phyloP scores from a whole-genome alignment of 2,113 vertebrate genomes.

The Tinamus guttatus region DNA sequence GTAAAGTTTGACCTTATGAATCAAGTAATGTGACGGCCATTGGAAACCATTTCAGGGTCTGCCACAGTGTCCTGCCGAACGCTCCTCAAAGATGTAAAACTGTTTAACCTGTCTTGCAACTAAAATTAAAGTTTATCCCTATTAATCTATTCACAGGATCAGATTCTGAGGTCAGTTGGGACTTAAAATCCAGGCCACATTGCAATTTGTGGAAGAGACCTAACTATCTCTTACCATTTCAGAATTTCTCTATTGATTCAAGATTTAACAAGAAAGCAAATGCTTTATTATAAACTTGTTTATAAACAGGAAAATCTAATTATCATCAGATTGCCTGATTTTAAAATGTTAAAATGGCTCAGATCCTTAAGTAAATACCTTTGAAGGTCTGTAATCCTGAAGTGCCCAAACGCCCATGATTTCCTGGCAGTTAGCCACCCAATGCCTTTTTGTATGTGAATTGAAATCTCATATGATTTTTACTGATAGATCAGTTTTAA shows the following conservation, averaged over 20 bases:
- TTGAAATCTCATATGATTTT: neutral
- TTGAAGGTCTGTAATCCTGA: too few species aligned
- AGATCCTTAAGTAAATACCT: neutral
- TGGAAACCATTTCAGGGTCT: constrained; percentile 30
- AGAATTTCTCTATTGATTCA: neutral
- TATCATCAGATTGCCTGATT: neutral
- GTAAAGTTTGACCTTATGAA: constrained; percentile 82
- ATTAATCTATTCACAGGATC: neutral
- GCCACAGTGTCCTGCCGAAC: neutral
- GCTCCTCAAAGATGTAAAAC: constrained; percentile 36
- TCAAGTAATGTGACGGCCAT: constrained; percentile 20
- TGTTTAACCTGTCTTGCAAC: constrained; percentile 51
- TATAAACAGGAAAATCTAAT: neutral
- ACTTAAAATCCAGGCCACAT: neutral
- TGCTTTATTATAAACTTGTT: neutral
- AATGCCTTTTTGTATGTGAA: fast-evolving
- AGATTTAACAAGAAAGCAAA: neutral
- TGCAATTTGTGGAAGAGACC: neutral
- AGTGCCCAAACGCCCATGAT: neutral
- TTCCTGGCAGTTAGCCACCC: neutral
- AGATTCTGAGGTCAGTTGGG: neutral
- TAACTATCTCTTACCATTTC: neutral
- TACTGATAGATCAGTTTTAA: neutral
- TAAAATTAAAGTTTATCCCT: constrained; percentile 62
- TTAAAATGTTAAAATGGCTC: neutral